A percentile compares a stretch with the other conserved stretches of the same genome.
phyloP scores from a whole-genome alignment of 2,113 vertebrate genomes.

The Cheirogaleus medius region DNA sequence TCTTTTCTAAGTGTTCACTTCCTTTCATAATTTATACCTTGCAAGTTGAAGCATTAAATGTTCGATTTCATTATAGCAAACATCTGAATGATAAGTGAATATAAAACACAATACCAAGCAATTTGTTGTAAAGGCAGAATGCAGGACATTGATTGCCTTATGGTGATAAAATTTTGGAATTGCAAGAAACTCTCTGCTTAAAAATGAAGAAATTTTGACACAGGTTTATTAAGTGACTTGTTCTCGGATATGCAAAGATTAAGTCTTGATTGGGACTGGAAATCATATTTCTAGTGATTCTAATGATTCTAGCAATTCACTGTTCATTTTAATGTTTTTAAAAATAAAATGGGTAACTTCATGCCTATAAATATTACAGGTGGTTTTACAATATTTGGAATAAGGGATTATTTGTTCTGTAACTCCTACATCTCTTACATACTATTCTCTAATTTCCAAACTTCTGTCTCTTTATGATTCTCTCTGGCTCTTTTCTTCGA shows the following conservation, averaged over 20 bases:
- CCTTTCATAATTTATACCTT: not conserved
- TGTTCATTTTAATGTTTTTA: not conserved
- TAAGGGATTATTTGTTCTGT: not conserved
- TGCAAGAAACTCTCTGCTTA: not conserved
- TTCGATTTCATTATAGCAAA: not conserved
- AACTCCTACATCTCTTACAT: not conserved
- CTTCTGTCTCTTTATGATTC: not conserved
- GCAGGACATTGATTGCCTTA: not conserved
- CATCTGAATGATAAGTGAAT: not conserved
- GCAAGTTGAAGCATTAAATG: not conserved
- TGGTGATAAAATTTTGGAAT: not conserved
- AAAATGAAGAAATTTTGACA: not conserved
- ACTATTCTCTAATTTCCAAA: not conserved
- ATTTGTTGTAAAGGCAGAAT: not conserved
- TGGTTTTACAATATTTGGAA: not conserved
- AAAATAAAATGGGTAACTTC: not conserved
- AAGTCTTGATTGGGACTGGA: not conserved
- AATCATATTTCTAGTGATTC: not conserved
- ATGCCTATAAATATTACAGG: not conserved
- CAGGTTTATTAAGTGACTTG: not conserved
- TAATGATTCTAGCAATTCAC: too few species aligned
- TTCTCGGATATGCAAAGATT: not conserved
- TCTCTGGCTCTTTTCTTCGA: not conserved
- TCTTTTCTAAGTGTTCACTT: not conserved
- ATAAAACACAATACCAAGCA: not conserved